Conservation (phyloP, 2,797 vertebrate genomes). For the Notoglanidium macrostoma region DNA sequence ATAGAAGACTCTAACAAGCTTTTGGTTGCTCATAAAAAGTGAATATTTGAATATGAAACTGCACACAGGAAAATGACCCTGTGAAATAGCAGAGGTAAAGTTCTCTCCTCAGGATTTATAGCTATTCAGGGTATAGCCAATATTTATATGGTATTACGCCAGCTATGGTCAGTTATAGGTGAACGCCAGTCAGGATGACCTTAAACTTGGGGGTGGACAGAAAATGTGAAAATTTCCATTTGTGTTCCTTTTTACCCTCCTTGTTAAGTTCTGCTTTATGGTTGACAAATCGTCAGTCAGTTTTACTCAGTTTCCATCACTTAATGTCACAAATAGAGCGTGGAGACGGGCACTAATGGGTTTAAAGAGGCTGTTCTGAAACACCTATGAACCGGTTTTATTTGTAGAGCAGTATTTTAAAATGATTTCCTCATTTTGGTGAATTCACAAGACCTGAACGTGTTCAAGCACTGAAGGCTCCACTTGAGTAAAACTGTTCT, state of each 20-base stretch:
- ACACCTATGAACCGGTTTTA: constrained; percentile 62
- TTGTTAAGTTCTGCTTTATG: constrained; percentile 49
- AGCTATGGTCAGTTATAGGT: constrained; percentile 56
- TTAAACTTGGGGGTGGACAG: constrained; percentile 48
- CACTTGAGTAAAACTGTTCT: constrained; percentile 64
- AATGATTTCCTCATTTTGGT: constrained; percentile 67
- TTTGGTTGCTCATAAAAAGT: constrained; percentile 61
- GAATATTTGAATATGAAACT: constrained; percentile 64
- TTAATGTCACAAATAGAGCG: constrained; percentile 56
- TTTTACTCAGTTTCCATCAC: constrained; percentile 55
- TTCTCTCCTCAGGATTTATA: constrained; percentile 59
- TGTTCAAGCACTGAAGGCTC: constrained; percentile 57
- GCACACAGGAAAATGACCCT: constrained; percentile 58
- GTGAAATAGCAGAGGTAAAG: constrained; percentile 62
- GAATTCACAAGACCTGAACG: constrained; percentile 63
- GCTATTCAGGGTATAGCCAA: constrained; percentile 55
- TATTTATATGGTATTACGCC: constrained; percentile 63
- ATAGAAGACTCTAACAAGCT: constrained; percentile 59
- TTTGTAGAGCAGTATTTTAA: constrained; percentile 63
- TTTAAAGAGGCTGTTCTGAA: constrained; percentile 60
- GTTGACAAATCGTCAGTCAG: constrained; percentile 50
- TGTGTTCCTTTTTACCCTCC: constrained; percentile 37
- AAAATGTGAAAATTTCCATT: constrained; percentile 54
- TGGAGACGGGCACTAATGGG: constrained; percentile 34
- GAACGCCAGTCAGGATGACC: constrained; percentile 51